Evolutionary conservation across 2,888 invertebrate species (phyloP).

Genomic region (Chaitophorus viminalis): DNA sequence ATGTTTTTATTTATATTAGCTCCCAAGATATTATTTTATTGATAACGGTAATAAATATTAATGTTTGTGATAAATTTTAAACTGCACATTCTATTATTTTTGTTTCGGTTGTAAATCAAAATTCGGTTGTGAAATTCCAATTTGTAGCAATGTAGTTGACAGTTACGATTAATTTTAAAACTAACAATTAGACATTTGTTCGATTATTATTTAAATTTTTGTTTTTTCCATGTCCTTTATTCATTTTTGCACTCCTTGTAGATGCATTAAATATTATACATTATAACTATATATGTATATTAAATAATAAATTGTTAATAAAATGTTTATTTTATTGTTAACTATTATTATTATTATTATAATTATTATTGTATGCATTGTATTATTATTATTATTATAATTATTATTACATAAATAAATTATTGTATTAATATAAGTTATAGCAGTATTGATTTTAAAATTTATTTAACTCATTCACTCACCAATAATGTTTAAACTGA

Average conservation of each 20-base stretch:
- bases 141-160: slow-evolving; percentile 22
- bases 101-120: slow-evolving; percentile 59
- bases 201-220: slow-evolving; percentile 12
- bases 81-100: slow-evolving; percentile 52
- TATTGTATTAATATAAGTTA: slow-evolving; percentile 29
- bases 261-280: slow-evolving; percentile 46
- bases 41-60: slow-evolving; percentile 43
- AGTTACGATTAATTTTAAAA: slow-evolving; percentile 16
- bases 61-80: slow-evolving; percentile 59
- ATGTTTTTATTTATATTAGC: slow-evolving; percentile 53
- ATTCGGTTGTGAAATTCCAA: slow-evolving; percentile 56
- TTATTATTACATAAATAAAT: slow-evolving; percentile 52
- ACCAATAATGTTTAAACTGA: background rate
- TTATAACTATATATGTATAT: slow-evolving; percentile 50
- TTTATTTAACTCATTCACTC: background rate
- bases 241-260: slow-evolving; percentile 35
- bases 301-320: slow-evolving; percentile 55
- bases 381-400: slow-evolving; percentile 19
- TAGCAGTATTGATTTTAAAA: background rate
- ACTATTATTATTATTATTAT: slow-evolving; percentile 35
- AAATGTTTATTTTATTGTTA: slow-evolving; percentile 62
- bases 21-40: slow-evolving; percentile 38
- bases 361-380: slow-evolving; percentile 11
- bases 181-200: slow-evolving; percentile 23
- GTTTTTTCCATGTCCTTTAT: slow-evolving; percentile 31